Evolutionary conservation across 2,888 invertebrate species (phyloP), one percentile per base, ranked within the genome.

Genomic region (Drosophila testacea): DNA sequence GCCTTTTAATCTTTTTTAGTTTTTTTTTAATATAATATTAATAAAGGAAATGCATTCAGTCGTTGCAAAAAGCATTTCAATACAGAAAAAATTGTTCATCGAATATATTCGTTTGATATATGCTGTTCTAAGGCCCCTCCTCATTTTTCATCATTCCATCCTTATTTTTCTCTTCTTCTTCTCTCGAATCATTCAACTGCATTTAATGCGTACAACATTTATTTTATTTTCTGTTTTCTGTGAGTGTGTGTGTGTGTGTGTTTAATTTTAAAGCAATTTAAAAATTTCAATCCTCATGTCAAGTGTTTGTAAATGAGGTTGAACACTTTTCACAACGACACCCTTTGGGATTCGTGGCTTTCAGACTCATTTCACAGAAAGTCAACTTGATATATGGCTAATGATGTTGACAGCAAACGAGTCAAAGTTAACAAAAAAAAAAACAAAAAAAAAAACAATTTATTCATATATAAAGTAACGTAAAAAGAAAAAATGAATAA

Each of bases 381-480:
- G 66, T 77, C 77, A 69, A 64, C 63, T 80, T 83, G 77, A 83
- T 80, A 73, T 77, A 80, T 81, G 68, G 74, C 81, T 80, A 74
- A 81, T 80, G 78, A 83, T 78, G 78, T 81, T 80, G 81, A 81
- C 81, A 77, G 57, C 56, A 34, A n/a, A 36, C 52, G 42, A 59
- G 54, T 22, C 22, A 51, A 16, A 42, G 57, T 30, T 22, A 28
- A 6, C 30, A n/a, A 32, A 41, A n/a, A 32, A 11, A 38, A 22
- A 62, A 47, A 6, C 28, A 22, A 28, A 11, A 52, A 32, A 11
- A 9, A 46, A 41, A 7, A 22, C 11, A 57, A 34, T 41, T 9
- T 5, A 11, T 39, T 2, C 22, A 22, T 22, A 3, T 22, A 4
- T 30, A 30, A 32, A 7, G 9, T 32, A 39, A 38, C 16, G 38